A percentile compares a stretch with the other conserved stretches of the same genome.
phyloP scores from a whole-genome alignment of 2,113 vertebrate genomes.

The Vulpes lagopus region DNA sequence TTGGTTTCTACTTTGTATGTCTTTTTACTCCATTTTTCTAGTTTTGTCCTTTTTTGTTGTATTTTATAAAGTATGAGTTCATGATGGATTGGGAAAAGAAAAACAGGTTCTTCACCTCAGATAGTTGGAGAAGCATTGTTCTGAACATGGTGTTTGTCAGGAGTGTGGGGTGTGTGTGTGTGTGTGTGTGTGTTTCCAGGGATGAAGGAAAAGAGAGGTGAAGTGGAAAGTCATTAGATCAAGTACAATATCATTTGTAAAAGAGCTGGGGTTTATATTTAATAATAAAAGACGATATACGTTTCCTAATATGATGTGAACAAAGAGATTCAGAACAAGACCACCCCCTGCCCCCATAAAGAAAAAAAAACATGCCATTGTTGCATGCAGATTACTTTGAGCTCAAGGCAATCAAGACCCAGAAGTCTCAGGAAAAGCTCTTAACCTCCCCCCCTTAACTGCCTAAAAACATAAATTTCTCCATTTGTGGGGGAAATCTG shows the following conservation, averaged over 20 bases:
- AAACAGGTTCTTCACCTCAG: not conserved
- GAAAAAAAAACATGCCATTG: not conserved
- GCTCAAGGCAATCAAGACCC: not conserved
- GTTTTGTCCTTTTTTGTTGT: not conserved
- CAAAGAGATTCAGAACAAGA: not conserved
- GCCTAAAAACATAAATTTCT: not conserved
- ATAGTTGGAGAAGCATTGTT: not conserved
- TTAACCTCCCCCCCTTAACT: not conserved
- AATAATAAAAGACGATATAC: not conserved
- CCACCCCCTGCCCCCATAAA: not conserved
- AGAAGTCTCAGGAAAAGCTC: not conserved
- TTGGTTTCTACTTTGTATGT: not conserved
- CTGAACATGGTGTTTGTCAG: conserved; percentile 10
- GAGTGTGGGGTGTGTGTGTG: not conserved
- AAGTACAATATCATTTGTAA: not conserved
- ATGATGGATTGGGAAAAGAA: not conserved
- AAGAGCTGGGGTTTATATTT: not conserved
- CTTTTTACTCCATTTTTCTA: not conserved
- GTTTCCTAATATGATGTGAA: not conserved
- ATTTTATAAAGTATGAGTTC: not conserved
- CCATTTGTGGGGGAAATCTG: not conserved
- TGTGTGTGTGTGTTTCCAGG: not conserved
- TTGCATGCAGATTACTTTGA: not conserved
- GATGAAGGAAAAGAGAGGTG: not conserved
- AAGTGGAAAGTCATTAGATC: not conserved